phyloP scores from a whole-genome alignment of 2,113 vertebrate genomes.

The Crotophaga sulcirostris region DNA sequence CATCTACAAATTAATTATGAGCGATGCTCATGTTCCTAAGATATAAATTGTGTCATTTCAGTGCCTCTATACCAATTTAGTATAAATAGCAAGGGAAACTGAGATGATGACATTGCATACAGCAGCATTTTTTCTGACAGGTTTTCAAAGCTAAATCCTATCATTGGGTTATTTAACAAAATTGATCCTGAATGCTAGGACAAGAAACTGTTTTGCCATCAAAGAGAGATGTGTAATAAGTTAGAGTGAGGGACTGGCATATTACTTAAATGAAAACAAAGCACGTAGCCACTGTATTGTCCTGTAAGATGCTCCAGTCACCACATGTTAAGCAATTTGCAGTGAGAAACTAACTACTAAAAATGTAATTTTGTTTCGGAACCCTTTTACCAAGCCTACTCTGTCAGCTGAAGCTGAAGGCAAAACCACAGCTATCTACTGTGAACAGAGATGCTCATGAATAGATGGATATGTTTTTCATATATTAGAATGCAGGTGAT shows the following conservation, averaged over 20 bases:
- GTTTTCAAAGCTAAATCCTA: neutral
- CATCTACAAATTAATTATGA: neutral
- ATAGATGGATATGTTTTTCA: neutral
- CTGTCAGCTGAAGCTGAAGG: neutral
- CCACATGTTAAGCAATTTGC: neutral
- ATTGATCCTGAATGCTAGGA: neutral
- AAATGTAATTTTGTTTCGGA: neutral
- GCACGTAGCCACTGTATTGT: neutral
- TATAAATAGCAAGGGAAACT: neutral
- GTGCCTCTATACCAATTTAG: neutral
- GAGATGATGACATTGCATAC: neutral
- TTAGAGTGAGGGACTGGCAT: neutral
- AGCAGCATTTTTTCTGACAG: neutral
- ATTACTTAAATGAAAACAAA: neutral
- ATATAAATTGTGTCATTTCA: neutral
- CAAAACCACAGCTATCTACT: neutral
- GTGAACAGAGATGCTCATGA: neutral
- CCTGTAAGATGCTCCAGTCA: neutral
- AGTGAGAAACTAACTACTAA: neutral
- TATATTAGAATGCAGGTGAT: neutral
- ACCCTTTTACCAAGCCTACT: neutral
- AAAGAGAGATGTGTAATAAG: neutral
- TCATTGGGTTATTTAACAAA: neutral
- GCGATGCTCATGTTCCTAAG: neutral
- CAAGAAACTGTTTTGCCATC: neutral